Percentiles rank a stretch among this genome's conserved stretches.
Evolutionary conservation across 1,140 invertebrate species (phyloP).

Genomic region (Bombus affinis): DNA sequence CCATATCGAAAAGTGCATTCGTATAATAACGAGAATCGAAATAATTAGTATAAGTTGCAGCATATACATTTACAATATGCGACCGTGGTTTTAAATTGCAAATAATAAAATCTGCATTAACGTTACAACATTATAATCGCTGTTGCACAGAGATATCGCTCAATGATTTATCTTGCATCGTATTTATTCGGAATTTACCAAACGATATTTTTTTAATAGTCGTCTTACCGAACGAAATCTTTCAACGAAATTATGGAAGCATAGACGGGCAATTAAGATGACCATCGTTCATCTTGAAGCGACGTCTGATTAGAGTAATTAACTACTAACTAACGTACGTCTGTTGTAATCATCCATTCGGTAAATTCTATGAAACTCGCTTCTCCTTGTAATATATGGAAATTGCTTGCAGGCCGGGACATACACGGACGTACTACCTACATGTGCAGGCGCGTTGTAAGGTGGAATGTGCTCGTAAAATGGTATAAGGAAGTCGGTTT

Average conservation of each 20-base stretch:
- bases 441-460: not conserved
- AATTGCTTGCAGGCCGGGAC: constrained; percentile 1
- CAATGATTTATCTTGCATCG: not conserved
- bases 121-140: not conserved
- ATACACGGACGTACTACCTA: not conserved
- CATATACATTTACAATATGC: not conserved
- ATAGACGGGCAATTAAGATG: constrained; percentile 18
- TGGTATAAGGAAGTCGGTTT: constrained; percentile 2
- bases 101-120: constrained; percentile 9
- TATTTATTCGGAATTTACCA: not conserved
- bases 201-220: not conserved
- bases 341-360: constrained; percentile 30
- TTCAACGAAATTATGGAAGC: not conserved
- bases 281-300: constrained; percentile 24
- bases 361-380: constrained; percentile 40
- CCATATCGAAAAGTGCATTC: not conserved
- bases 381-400: constrained; percentile 44
- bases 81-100: not conserved
- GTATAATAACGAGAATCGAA: not conserved
- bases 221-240: too few relatives aligned
- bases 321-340: not conserved
- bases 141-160: not conserved
- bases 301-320: constrained; percentile 23
- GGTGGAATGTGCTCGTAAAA: constrained; percentile 19
- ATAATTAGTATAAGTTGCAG: not conserved